phyloP scores from a whole-genome alignment of 2,888 invertebrate genomes.

The Chesias legatella region DNA sequence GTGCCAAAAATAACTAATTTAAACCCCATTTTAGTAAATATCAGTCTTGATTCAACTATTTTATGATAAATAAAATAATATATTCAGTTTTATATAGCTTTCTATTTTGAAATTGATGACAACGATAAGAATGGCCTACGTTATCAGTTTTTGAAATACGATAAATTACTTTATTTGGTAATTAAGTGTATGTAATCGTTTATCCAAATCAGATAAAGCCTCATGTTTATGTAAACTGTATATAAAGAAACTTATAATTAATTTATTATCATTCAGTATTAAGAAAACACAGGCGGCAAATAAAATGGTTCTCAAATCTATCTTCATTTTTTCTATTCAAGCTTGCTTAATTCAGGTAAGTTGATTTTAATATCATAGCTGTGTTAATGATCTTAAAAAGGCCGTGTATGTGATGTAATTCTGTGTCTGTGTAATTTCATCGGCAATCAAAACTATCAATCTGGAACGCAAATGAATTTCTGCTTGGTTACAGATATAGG shows the following conservation, averaged over 20 bases:
- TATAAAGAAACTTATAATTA: conserved; percentile 5
- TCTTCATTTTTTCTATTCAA: conserved; percentile 1
- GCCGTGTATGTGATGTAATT: too few species aligned
- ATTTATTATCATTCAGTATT: conserved; percentile 5
- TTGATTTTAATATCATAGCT: too few species aligned
- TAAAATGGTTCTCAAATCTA: conserved; percentile 1
- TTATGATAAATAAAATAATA: neutral
- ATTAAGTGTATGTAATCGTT: neutral
- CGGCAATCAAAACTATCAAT: too few species aligned
- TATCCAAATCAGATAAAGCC: conserved; percentile 9
- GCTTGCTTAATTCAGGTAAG: conserved; percentile 9
- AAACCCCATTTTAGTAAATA: conserved; percentile 12
- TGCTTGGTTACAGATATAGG: too few species aligned
- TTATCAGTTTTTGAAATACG: conserved; percentile 11
- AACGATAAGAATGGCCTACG: neutral
- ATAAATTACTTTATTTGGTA: neutral
- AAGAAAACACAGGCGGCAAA: neutral
- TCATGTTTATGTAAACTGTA: conserved; percentile 5
- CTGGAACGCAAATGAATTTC: too few species aligned
- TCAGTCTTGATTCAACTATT: neutral
- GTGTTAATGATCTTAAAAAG: too few species aligned
- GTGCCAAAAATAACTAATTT: conserved; percentile 9
- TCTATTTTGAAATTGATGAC: conserved; percentile 5
- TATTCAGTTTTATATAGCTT: conserved; percentile 5
- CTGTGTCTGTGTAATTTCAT: too few species aligned